Conservation (phyloP, 1,140 invertebrate genomes). For the Leptopilina clavipes region DNA sequence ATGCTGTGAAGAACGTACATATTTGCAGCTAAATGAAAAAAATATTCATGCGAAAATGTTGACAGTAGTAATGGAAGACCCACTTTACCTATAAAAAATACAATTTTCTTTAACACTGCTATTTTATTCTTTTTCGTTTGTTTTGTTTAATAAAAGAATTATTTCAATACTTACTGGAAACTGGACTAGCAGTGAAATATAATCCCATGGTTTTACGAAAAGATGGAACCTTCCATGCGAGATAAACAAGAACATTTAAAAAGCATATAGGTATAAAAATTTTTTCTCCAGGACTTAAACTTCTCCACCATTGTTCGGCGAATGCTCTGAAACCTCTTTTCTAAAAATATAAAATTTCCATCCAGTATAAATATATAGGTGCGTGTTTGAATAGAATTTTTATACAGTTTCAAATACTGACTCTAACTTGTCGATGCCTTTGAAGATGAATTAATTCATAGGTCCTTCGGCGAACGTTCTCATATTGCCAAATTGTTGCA, state of each 20-base stretch:
- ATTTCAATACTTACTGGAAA: constrained; percentile 77
- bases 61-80: constrained; percentile 94
- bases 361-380: constrained; percentile 50
- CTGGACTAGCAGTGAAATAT: constrained; percentile 91
- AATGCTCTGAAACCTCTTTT: constrained; percentile 77
- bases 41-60: constrained; percentile 93
- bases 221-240: constrained; percentile 86
- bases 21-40: constrained; percentile 91
- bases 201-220: constrained; percentile 86
- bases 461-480: constrained; percentile 82
- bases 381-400: too few relatives aligned
- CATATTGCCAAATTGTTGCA: constrained; percentile 92
- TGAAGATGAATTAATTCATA: constrained; percentile 76
- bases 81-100: constrained; percentile 77
- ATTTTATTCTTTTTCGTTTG: too few relatives aligned
- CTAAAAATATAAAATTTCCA: constrained; percentile 43
- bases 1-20: constrained; percentile 97
- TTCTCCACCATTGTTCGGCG: constrained; percentile 84
- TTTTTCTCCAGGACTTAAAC: constrained; percentile 83
- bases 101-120: too few relatives aligned
- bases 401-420: constrained; percentile 65
- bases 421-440: constrained; percentile 67
- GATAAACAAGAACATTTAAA: constrained; percentile 87
- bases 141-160: too few relatives aligned
- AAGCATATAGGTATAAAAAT: constrained; percentile 87